Evolutionary conservation across 1,140 invertebrate genomes (phyloP), one percentile per base, ranked within the genome.

Genomic region (Heterodera carotae): DNA sequence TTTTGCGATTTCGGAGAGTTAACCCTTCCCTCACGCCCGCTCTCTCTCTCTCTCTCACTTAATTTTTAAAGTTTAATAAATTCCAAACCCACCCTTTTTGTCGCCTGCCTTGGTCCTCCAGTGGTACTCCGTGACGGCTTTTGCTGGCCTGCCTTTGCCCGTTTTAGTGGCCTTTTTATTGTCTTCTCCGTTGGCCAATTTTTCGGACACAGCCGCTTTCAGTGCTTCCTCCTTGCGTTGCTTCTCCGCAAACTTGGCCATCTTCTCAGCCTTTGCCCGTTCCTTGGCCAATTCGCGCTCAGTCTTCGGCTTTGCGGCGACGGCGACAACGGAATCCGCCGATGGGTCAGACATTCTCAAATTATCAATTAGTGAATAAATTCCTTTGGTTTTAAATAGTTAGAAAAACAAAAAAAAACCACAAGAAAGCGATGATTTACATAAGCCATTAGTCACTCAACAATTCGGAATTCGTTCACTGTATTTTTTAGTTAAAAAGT

Each of bases 191-290:
- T 80, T n/a, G 70, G 12, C 18, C 59, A 31, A 29, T 10, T 60
- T 59, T 39, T 39, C 36, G 4, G 36, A 4, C 10, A 6, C 10
- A 15, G 56, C 43, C 6, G 18, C 29, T 27, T 62, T 64, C 22
- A 8, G 34, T 31, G 53, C 75, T 69, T 79, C 53, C 48, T 75
- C 81, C 22, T 80, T 82, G 15, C 80, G 22, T 70, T 88, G 85
- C 68, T 87, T 87, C 31, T 82, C 86, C 62, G 76, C 77, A 76
- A 87, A 84, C 70, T 87, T 87, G 3, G 86, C 87, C 29, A 87
- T 43, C 60, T 87, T 87, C 5, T 77, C 86, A 6, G 82, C 80
- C 71, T 87, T 87, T 56, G 78, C 82, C 5, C 76, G 76, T 33
- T 87, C 86, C 43, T 88, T 87, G 56, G 85, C 82, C 56, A 88